These are phyloP conservation scores for Colostygia pectinataria DNA, from an alignment of 2,888 invertebrate genomes.

Conservation along the genomic window DNA sequence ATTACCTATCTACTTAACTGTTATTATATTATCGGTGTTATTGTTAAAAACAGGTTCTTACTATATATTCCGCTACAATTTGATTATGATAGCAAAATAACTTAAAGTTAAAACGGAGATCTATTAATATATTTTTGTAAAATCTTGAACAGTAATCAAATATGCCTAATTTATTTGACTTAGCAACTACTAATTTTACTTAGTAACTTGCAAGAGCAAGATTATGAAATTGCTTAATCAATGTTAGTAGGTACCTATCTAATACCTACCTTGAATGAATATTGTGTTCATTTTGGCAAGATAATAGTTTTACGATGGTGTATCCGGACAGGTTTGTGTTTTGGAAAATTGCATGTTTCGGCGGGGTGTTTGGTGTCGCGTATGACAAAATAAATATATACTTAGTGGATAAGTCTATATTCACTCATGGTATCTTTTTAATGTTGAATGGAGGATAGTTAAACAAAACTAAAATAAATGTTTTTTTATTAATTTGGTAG, in stretches of 20 bases:
- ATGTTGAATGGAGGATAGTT: background rate
- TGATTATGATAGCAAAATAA: constrained; percentile 1
- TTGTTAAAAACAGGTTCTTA: constrained; percentile 14
- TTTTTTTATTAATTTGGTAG: constrained; percentile 12
- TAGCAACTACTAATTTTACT: constrained; percentile 6
- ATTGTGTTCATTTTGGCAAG: constrained; percentile 60
- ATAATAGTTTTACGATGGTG: constrained; percentile 62
- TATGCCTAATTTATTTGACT: constrained; percentile 29
- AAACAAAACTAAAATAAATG: background rate
- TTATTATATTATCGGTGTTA: constrained; percentile 35
- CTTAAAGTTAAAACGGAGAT: background rate
- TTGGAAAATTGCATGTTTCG: constrained; percentile 75
- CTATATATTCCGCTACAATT: constrained; percentile 3
- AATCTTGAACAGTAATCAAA: too few species aligned
- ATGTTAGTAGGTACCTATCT: constrained; percentile 7
- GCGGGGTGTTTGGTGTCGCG: constrained; percentile 55
- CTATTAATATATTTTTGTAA: background rate
- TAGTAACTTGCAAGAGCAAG: background rate
- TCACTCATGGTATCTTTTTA: background rate
- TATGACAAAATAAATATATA: too few species aligned
- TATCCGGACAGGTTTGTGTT: constrained; percentile 73
- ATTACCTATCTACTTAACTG: constrained; percentile 35
- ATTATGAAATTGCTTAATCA: constrained; percentile 13
- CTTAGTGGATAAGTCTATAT: too few species aligned
- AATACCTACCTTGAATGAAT: constrained; percentile 42